Conservation (phyloP, 1,140 invertebrate genomes). For the Zaprionus tsacasi region DNA sequence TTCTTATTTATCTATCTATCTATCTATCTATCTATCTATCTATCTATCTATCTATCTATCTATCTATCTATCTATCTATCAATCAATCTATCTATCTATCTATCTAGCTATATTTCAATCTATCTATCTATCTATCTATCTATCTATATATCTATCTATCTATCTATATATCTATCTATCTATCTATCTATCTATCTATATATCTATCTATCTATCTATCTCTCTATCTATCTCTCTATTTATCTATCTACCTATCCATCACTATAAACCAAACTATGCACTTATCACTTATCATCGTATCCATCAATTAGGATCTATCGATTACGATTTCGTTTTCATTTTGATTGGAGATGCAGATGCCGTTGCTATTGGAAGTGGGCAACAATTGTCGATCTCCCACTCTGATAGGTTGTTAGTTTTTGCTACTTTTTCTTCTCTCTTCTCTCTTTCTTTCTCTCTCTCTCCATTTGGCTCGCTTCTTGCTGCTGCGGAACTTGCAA, state of each 20-base stretch:
- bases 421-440: neutral
- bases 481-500: constrained; percentile 48
- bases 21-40: too few relatives aligned
- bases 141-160: too few relatives aligned
- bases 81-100: too few relatives aligned
- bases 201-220: too few relatives aligned
- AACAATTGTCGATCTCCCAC: neutral
- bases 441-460: neutral
- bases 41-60: neutral
- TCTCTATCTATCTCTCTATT: too few relatives aligned
- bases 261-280: neutral
- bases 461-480: neutral
- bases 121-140: too few relatives aligned
- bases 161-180: too few relatives aligned
- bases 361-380: neutral
- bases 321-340: neutral
- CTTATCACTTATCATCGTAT: neutral
- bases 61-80: neutral
- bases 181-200: too few relatives aligned
- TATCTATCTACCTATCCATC: neutral
- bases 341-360: neutral
- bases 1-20: too few relatives aligned
- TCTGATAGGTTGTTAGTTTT: neutral
- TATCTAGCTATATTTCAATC: too few relatives aligned
- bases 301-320: neutral